Evolutionary conservation across 2,888 invertebrate species (phyloP), one percentile per base, ranked within the genome.

Genomic region (Tetramorium bicarinatum): DNA sequence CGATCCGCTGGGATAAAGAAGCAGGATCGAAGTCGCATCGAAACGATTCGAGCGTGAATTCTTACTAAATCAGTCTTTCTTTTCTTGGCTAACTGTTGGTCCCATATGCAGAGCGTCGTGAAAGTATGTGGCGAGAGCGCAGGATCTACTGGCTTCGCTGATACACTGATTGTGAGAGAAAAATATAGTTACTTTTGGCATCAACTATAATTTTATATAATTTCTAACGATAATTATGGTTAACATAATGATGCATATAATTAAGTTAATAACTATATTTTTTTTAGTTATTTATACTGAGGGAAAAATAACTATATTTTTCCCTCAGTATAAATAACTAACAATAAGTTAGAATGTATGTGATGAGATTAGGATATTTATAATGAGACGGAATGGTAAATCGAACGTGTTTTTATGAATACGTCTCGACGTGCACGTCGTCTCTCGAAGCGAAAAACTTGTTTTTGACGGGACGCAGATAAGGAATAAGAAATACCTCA

Each of bases 381-480:
- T 71, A 80, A 38, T 8, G 52, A n/a, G 29, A 25, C 25, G 29
- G 11, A 8, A 18, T n/a, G 6, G 29, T 44, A 21, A 54, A 34
- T 56, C 47, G 21, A 1, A 25, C 29, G n/a, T 11, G 38, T 29
- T 77, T 56, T 59, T 13, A 59, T 47, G 21, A 61, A 59, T 71
- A 18, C 59, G 44, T 56, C 21, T 59, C 25, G 67, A 71, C 69
- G 34, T 18, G 34, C 21, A 15, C 15, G 44, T 34, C n/a, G 80
- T 81, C 56, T 34, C 72, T 82, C 62, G 83, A 25, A 93, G 93
- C 80, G 82, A 80, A 76, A 87, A 90, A 90, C 74, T 89, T 85
- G 86, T 79, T 87, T 85, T 85, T 86, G 83, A 44, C 82, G 47
- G 61, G 71, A 15, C 67, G 77, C 38, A 87, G 90, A 90, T 90